Evolutionary conservation across 2,797 vertebrate genomes (phyloP), one percentile per base, ranked within the genome.

Genomic region (Muscicapa striata): DNA sequence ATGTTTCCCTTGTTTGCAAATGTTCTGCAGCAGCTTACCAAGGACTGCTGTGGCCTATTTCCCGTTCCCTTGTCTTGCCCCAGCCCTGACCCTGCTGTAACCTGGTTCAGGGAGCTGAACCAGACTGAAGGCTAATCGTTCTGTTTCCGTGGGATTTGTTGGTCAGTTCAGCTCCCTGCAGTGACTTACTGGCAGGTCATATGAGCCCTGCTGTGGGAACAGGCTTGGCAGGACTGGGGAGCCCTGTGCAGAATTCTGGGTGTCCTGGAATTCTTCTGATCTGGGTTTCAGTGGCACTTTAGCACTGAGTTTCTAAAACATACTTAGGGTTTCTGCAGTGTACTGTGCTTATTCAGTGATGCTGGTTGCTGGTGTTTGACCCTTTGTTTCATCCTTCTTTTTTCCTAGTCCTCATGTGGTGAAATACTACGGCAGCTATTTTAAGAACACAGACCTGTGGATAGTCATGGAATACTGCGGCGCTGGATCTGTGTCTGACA

Each of bases 391-490:
- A 43, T 62, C 55, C 34, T 73, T 14, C 46, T 74, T 78, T 55
- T 70, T 52, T 81, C 84, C 10, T 96, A 99, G 98, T 93, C 98
- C 98, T 36, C 98, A 99, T 40, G 99, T 99, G 24, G 97, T 97
- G 91, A 97, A 98, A 26, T 99, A 99, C 84, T 99, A 99, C 0
- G 99, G 99, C 97, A 99, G 99, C 98, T 99, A 99, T 94, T 99
- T 99, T 97, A 99, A 99, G 96, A 99, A 99, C 97, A 99, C 98
- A 7, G 99, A 99, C 97, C 97, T 99, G 92, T 99, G 99, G 99
- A 99, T 99, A 32, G 98, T 99, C 24, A 99, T 99, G 99, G 99
- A 99, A 51, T 99, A 98, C 94, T 99, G 99, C 52, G 99, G 98
- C 5, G 99, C 99, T 23, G 99, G 99, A 89, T 99, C 99, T 6